Evolutionary conservation across 2,797 vertebrate genomes (phyloP), one percentile per base, ranked within the genome.

Genomic region (Halcyon leucocephala): DNA sequence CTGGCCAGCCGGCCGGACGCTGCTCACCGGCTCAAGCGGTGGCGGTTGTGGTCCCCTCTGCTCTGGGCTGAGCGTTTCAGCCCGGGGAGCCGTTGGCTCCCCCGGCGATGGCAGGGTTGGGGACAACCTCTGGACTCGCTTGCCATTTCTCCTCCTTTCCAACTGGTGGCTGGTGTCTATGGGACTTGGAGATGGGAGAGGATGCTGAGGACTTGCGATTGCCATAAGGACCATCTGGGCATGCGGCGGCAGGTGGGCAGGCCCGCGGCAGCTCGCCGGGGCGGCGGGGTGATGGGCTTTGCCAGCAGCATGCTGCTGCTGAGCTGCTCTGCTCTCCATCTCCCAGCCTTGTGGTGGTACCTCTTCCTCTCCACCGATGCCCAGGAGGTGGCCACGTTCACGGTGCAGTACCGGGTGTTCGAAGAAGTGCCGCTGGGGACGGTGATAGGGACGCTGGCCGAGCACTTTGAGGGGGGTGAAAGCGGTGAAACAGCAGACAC

Each of bases 341-440:
- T 98, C 48, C 93, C 88, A 39, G 97, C 97, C 31, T 48, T 97
- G 60, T 97, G 95, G 61, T 96, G 97, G 95, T 97, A 85, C 94
- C 97, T 98, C 52, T 85, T 98, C 82, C 96, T 97, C 58, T 93
- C 95, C 11, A 82, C 96, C 10, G 85, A 89, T 2, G 95, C 97
- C 67, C 98, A 98, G 96, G 98, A 98, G 93, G 97, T 98, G 85
- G 93, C 97, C 91, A 98, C 97, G 6, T 95, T 98, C 91, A 97
- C 96, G 4, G 97, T 98, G 93, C 98, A 97, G 89, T 99, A 99
- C 97, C 98, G 93, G 10, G 97, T 99, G 52, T 96, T 96, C 61
- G 99, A 99, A 97, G 99, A 99, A 97, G 98, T 99, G 91, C 98
- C 97, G 0, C 71, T 89, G 6, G 99, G 98, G 28, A 99, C 99